Conservation (phyloP, 2,888 invertebrate species). For the Sminthurinus aureus region DNA sequence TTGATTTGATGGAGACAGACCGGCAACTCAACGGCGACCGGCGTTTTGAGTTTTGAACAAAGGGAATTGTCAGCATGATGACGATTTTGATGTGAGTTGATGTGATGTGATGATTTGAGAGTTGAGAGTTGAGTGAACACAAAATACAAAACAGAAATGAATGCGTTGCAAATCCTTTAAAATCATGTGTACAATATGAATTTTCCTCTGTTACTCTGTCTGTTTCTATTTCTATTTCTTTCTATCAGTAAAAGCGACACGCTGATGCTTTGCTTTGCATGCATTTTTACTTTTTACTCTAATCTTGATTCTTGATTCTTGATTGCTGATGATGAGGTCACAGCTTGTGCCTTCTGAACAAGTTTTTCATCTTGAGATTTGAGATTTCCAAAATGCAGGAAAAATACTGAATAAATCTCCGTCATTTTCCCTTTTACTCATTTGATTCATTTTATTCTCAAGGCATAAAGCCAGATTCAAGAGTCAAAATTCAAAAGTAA, state of each 20-base stretch:
- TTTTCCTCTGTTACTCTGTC: too few species aligned
- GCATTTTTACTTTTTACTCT: too few species aligned
- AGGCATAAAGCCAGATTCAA: background rate
- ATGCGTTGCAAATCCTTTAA: conserved; percentile 23
- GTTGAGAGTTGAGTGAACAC: conserved; percentile 23
- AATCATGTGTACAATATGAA: too few species aligned
- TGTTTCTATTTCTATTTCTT: too few species aligned
- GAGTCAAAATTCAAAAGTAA: background rate
- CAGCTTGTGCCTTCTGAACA: conserved; percentile 24
- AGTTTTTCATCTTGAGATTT: conserved; percentile 1
- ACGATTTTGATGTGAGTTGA: background rate
- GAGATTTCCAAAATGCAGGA: background rate
- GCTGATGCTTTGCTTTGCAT: too few species aligned
- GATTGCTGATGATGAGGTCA: background rate
- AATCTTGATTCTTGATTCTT: too few species aligned
- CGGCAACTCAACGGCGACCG: too few species aligned
- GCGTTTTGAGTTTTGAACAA: conserved; percentile 2
- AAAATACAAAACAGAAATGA: background rate
- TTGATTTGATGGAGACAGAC: conserved; percentile 15
- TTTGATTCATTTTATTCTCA: background rate
- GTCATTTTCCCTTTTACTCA: background rate
- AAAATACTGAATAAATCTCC: background rate
- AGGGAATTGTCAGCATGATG: conserved; percentile 29
- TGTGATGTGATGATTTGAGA: background rate
- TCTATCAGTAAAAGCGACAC: too few species aligned